Evolutionary conservation across 2,888 invertebrate species (phyloP).

Genomic region (Sussaba pulchella): DNA sequence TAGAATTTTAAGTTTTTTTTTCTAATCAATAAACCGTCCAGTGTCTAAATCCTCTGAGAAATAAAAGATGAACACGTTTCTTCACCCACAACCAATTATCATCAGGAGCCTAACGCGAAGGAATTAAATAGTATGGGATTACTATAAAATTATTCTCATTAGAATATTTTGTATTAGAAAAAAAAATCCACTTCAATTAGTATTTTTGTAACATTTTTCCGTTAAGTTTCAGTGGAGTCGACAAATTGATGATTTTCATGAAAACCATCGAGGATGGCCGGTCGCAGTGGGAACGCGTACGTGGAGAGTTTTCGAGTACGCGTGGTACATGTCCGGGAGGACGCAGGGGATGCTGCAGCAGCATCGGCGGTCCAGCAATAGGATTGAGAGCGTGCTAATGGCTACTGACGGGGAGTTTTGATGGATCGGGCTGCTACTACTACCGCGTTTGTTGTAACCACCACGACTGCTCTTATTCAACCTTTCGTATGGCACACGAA

Average conservation of each 20-base stretch:
- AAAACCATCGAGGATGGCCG: neutral
- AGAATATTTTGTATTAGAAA: neutral
- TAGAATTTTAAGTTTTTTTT: too few relatives aligned
- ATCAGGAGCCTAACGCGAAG: too few relatives aligned
- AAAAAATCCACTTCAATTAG: too few relatives aligned
- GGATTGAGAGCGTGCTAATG: slow-evolving; percentile 87
- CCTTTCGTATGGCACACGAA: slow-evolving; percentile 43
- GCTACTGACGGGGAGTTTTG: slow-evolving; percentile 88
- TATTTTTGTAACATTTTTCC: too few relatives aligned
- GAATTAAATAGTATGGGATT: too few relatives aligned
- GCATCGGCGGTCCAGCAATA: slow-evolving; percentile 74
- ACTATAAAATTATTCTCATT: neutral
- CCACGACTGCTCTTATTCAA: slow-evolving; percentile 44
- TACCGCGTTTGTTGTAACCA: slow-evolving; percentile 25
- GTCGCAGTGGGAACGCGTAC: neutral
- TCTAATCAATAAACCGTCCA: too few relatives aligned
- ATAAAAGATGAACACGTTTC: too few relatives aligned
- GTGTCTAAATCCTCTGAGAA: too few relatives aligned
- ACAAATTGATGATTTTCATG: neutral
- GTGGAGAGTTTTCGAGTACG: slow-evolving; percentile 25
- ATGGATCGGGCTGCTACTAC: slow-evolving; percentile 85
- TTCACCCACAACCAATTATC: too few relatives aligned
- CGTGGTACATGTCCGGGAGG: slow-evolving; percentile 44
- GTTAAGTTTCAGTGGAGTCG: neutral
- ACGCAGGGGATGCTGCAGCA: slow-evolving; percentile 67